phyloP scores from a whole-genome alignment of 1,140 invertebrate genomes.

The Drosophila yakuba region DNA sequence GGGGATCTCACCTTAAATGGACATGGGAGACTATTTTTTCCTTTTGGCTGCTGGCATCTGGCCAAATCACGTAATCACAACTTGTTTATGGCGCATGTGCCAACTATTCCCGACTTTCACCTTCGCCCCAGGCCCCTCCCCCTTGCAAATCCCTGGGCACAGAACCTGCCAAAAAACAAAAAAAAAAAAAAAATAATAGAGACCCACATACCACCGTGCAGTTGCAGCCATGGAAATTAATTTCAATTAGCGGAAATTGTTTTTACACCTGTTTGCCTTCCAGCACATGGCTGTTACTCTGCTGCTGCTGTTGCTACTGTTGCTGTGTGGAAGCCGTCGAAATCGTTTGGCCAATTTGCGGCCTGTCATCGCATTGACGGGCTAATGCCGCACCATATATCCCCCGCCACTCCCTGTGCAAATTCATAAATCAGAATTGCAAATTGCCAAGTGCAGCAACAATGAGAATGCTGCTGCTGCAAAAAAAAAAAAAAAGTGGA shows the following conservation, averaged over 20 bases:
- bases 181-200: conserved; percentile 9
- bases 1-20: conserved; percentile 14
- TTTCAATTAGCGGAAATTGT: conserved; percentile 79
- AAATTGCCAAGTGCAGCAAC: conserved; percentile 26
- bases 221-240: conserved; percentile 65
- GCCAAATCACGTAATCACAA: conserved; percentile 81
- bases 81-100: conserved; percentile 81
- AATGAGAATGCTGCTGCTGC: background rate
- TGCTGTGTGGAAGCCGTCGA: conserved; percentile 13
- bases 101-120: conserved; percentile 55
- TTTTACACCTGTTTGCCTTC: conserved; percentile 61
- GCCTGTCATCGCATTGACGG: conserved; percentile 44
- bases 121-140: background rate
- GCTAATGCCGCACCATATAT: conserved; percentile 5
- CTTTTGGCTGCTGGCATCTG: conserved; percentile 58
- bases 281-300: conserved; percentile 2
- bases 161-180: conserved; percentile 10
- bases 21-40: conserved; percentile 18
- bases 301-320: too few relatives aligned
- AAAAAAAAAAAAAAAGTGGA: background rate
- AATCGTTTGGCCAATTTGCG: conserved; percentile 55
- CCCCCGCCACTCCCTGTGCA: background rate
- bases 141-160: background rate
- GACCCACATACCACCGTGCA: conserved; percentile 4
- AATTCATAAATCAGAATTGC: conserved; percentile 51